Percentiles rank a stretch among this genome's conserved stretches.
Evolutionary conservation across 2,888 invertebrate species (phyloP).

Genomic region (Amphipyra berbera): DNA sequence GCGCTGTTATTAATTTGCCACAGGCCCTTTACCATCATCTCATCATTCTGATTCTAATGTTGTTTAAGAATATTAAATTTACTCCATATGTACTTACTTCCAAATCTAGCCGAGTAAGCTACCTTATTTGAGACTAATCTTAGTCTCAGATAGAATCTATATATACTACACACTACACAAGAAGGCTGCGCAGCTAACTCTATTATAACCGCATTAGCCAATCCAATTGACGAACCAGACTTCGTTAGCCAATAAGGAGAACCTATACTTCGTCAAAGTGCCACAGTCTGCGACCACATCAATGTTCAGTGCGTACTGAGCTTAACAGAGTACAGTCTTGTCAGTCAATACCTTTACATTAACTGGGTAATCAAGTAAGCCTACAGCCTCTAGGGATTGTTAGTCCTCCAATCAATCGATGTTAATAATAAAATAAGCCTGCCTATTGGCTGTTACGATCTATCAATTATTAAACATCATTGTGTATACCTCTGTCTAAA

Average conservation of each 20-base stretch:
- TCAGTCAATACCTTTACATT: conserved; percentile 32
- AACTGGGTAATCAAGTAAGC: conserved; percentile 40
- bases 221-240: conserved; percentile 4
- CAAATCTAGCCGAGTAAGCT: too few species aligned
- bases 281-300: neutral
- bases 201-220: conserved; percentile 8
- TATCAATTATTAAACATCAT: conserved; percentile 31
- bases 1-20: too few species aligned
- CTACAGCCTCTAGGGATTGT: conserved; percentile 29
- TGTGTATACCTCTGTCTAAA: neutral
- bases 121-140: neutral
- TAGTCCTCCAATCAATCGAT: conserved; percentile 49
- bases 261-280: neutral
- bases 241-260: conserved; percentile 8
- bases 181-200: neutral
- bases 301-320: neutral
- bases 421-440: conserved; percentile 54
- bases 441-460: conserved; percentile 30
- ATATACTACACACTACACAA: neutral
- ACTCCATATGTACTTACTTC: too few species aligned
- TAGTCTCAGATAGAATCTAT: too few species aligned
- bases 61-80: too few species aligned
- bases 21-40: too few species aligned
- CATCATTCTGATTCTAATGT: too few species aligned
- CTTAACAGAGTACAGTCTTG: neutral